phyloP scores from a whole-genome alignment of 2,888 invertebrate genomes.

The Muscina levida region DNA sequence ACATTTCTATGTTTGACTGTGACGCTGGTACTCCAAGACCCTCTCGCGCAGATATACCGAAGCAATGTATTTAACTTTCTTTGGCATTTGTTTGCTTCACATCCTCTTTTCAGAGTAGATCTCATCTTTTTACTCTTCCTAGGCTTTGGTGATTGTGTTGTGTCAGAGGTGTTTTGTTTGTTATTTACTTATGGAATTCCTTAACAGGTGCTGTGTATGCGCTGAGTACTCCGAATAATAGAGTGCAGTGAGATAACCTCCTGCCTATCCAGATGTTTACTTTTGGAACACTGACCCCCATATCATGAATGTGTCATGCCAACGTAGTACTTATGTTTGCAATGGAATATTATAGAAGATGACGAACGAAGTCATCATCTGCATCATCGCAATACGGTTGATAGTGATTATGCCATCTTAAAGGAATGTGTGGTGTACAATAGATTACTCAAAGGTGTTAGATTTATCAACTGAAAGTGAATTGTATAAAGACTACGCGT shows the following conservation, averaged over 20 bases:
- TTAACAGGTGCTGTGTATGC: slow-evolving; percentile 23
- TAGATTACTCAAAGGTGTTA: slow-evolving; percentile 13
- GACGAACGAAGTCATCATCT: no score
- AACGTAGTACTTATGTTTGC: background rate
- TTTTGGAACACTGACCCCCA: slow-evolving; percentile 57
- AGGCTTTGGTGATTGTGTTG: background rate
- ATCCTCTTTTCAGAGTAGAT: slow-evolving; percentile 15
- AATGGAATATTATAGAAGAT: background rate
- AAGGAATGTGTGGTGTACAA: background rate
- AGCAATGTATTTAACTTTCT: slow-evolving; percentile 22
- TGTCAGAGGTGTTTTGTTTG: slow-evolving; percentile 33
- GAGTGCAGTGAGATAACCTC: slow-evolving; percentile 45
- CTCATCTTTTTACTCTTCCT: background rate
- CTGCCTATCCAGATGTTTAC: slow-evolving; percentile 43
- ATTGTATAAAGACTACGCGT: no score
- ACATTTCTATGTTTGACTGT: no score
- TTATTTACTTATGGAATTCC: slow-evolving; percentile 21
- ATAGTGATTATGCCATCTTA: background rate
- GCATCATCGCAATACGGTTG: no score
- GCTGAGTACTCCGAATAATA: no score
- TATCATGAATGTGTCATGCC: slow-evolving; percentile 1
- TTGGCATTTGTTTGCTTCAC: slow-evolving; percentile 19
- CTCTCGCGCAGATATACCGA: no score
- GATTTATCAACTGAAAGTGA: no score
- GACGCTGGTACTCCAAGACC: no score